Conservation (phyloP, 2,797 vertebrate genomes). For the Eulemur rubriventer region DNA sequence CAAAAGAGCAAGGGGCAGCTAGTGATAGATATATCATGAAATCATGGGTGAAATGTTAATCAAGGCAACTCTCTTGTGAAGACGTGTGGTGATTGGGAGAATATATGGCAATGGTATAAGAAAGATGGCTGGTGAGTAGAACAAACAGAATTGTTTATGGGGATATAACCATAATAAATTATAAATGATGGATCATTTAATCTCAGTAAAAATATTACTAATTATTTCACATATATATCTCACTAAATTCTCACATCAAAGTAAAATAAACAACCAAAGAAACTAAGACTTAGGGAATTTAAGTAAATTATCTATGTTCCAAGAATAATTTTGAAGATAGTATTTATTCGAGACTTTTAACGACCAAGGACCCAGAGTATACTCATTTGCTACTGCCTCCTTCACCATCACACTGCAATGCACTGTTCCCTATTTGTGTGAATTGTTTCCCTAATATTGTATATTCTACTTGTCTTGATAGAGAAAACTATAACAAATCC, state of each 20-base stretch:
- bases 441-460: not conserved
- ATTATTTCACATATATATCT: not conserved
- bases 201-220: not conserved
- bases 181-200: not conserved
- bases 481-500: not conserved
- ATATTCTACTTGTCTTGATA: not conserved
- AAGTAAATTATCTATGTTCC: not conserved
- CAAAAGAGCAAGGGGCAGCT: constrained; percentile 35
- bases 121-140: not conserved
- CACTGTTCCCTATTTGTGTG: not conserved
- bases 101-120: not conserved
- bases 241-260: not conserved
- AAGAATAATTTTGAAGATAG: not conserved
- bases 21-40: not conserved
- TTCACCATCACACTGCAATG: not conserved
- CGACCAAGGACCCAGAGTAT: not conserved
- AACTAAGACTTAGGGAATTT: not conserved
- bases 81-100: not conserved
- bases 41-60: constrained; percentile 42
- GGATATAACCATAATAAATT: not conserved
- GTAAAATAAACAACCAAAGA: not conserved
- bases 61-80: not conserved
- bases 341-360: not conserved
- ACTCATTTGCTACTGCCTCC: not conserved
- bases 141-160: not conserved